These are phyloP conservation scores for Crocodylus rhombifer DNA, from an alignment of 2,797 vertebrate species.

Conservation along the genomic window DNA sequence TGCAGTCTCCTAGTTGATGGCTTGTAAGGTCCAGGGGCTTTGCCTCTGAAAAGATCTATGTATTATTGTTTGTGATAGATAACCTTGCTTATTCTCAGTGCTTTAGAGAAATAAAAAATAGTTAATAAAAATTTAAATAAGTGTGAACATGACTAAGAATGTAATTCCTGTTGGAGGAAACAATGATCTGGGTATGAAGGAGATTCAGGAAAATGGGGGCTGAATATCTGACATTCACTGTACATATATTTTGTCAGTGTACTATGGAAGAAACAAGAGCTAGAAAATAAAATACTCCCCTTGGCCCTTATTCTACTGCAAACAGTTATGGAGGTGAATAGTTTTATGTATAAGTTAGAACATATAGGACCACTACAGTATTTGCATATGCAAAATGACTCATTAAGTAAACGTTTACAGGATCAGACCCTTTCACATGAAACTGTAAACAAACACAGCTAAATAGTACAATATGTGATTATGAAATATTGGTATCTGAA, in stretches of 20 bases:
- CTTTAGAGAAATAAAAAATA: background rate
- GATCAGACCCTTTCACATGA: background rate
- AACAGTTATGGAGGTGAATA: background rate
- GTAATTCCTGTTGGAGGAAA: background rate
- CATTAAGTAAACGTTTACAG: background rate
- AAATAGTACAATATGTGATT: background rate
- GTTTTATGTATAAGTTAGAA: background rate
- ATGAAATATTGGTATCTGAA: background rate
- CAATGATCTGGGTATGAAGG: background rate
- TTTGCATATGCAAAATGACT: background rate
- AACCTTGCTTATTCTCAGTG: background rate
- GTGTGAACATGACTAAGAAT: background rate
- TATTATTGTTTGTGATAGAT: background rate
- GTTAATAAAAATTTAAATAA: constrained; percentile 10
- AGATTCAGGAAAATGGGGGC: background rate
- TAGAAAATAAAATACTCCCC: background rate
- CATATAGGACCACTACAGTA: background rate
- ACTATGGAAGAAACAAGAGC: background rate
- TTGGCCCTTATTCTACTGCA: background rate
- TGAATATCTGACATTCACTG: background rate
- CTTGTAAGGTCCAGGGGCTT: too few species aligned
- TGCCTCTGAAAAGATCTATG: background rate
- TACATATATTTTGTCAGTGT: background rate
- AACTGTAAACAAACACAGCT: background rate
- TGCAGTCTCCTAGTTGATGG: background rate